phyloP scores from a whole-genome alignment of 2,888 invertebrate species.

The Dynastes grantii region DNA sequence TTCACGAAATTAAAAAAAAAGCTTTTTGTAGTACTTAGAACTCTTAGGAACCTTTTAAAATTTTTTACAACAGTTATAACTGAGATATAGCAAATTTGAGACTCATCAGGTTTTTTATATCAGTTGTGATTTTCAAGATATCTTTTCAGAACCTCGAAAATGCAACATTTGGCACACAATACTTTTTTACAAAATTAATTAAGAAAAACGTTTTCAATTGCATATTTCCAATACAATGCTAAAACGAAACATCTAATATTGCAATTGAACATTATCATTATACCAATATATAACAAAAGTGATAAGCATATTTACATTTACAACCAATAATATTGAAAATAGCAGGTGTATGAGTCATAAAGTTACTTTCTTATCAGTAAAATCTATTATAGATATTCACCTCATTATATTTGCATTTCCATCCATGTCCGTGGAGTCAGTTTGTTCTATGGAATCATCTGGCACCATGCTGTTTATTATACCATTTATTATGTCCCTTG shows the following conservation, averaged over 20 bases:
- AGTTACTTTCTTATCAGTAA: neutral
- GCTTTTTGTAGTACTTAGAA: too few relatives aligned
- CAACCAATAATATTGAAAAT: conserved; percentile 1
- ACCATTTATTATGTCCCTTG: conserved; percentile 67
- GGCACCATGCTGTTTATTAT: conserved; percentile 66
- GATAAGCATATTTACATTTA: conserved; percentile 7
- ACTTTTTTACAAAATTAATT: neutral
- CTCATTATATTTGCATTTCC: conserved; percentile 39
- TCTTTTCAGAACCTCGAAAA: too few relatives aligned
- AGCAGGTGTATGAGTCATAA: neutral
- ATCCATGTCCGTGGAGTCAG: conserved; percentile 31
- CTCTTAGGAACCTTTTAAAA: too few relatives aligned
- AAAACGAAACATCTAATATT: neutral
- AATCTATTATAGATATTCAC: conserved; percentile 10
- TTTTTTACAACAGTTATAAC: too few relatives aligned
- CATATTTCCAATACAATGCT: too few relatives aligned
- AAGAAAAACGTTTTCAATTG: neutral
- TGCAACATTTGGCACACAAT: too few relatives aligned
- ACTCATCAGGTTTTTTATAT: too few relatives aligned
- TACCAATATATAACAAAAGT: neutral
- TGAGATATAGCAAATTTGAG: too few relatives aligned
- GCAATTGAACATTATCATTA: neutral
- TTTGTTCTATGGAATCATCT: conserved; percentile 17
- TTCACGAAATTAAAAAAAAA: too few relatives aligned
- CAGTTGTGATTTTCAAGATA: too few relatives aligned